Evolutionary conservation across 2,888 invertebrate genomes (phyloP), one percentile per base, ranked within the genome.

Genomic region (Scotopteryx bipunctaria): DNA sequence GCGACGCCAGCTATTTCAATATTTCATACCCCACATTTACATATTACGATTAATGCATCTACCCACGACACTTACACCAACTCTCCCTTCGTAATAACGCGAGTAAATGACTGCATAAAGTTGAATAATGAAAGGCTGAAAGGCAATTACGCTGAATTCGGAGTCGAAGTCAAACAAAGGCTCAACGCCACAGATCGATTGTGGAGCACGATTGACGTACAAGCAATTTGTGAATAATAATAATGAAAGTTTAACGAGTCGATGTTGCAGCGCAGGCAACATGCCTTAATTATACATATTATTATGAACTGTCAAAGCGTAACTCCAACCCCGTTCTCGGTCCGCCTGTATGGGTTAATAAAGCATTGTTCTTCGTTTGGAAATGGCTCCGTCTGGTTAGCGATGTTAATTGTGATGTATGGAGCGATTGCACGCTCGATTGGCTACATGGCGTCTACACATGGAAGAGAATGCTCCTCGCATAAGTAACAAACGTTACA

Each of bases 71-170:
- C 81, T 83, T 73, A 81, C 79, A 74, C 69, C 75, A 79, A 78
- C 81, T 83, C 85, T 85, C 89, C 86, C 86, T 86, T 78, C 82
- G 81, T 82, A 86, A 87, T 87, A 89, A 86, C 83, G 81, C 84
- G 83, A 88, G 89, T 86, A 88, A 88, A 89, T 88, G 87, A 84
- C 86, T 88, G 85, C 86, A 88, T 86, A 88, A 89, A 89, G 88
- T 83, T 86, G 86, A 87, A 89, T 89, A 89, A 89, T 88, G 88
- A 87, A 88, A 87, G 84, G 76, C 85, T 88, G 85, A 86, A 89
- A 89, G 89, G 87, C 88, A 89, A 90, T 90, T 90, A 89, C 80
- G 84, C 84, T 81, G 87, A 88, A 89, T 90, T 89, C 81, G 81
- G 83, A 87, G 83, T 81, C 81, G 82, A 88, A 90, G 78, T 88